Conservation (phyloP, 1,140 invertebrate species). For the Bombus balteatus region DNA sequence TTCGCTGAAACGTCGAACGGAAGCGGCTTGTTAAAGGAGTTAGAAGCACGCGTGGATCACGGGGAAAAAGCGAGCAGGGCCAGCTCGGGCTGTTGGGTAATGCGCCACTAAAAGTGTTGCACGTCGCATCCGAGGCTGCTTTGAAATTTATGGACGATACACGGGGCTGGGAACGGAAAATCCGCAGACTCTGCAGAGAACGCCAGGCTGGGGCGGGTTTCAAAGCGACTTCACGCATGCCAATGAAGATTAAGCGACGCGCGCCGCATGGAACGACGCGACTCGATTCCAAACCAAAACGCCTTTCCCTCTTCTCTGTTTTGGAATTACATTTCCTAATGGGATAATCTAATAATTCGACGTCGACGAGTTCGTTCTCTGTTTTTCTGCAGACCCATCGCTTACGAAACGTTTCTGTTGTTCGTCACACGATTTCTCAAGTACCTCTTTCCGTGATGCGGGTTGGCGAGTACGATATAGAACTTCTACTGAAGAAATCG, state of each 20-base stretch:
- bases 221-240: conserved; percentile 59
- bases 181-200: conserved; percentile 34
- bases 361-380: neutral
- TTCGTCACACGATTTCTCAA: neutral
- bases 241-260: conserved; percentile 54
- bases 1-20: conserved; percentile 10
- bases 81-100: conserved; percentile 36
- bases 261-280: conserved; percentile 3
- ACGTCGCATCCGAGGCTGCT: conserved; percentile 48
- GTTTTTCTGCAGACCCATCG: neutral
- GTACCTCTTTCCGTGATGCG: too few species aligned
- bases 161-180: conserved; percentile 27
- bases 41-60: neutral
- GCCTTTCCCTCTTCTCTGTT: neutral
- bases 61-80: neutral
- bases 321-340: neutral
- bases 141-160: conserved; percentile 60
- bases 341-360: conserved; percentile 1
- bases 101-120: conserved; percentile 55
- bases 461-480: too few species aligned
- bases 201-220: conserved; percentile 16
- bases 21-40: conserved; percentile 13
- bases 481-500: too few species aligned
- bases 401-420: neutral
- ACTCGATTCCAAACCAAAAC: neutral